Conservation (phyloP, 2,888 invertebrate species). For the Ethmia dodecea region DNA sequence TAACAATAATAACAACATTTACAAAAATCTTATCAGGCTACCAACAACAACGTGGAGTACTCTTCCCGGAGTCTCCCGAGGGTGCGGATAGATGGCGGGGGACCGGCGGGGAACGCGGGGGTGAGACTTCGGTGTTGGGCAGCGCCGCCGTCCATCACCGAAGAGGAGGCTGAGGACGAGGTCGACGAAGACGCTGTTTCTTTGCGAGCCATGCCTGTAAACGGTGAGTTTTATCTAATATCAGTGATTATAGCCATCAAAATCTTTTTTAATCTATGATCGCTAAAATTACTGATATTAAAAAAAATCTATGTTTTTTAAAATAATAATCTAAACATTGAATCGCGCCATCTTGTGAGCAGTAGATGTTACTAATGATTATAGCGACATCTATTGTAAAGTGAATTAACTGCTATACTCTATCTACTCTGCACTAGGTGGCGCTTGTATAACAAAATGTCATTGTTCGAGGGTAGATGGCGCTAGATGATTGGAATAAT, state of each 20-base stretch:
- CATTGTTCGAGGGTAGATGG: too few relatives aligned
- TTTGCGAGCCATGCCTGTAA: slow-evolving; percentile 78
- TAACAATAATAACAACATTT: too few relatives aligned
- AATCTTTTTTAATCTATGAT: too few relatives aligned
- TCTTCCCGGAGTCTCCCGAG: slow-evolving; percentile 75
- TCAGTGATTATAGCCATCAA: too few relatives aligned
- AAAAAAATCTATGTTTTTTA: too few relatives aligned
- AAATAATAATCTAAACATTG: too few relatives aligned
- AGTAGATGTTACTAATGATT: too few relatives aligned
- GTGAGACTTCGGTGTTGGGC: slow-evolving; percentile 78
- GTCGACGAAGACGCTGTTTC: slow-evolving; percentile 81
- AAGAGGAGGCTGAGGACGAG: slow-evolving; percentile 80
- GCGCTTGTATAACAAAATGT: too few relatives aligned
- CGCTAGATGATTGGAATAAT: too few relatives aligned
- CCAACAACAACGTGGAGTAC: slow-evolving; percentile 63
- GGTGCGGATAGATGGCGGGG: slow-evolving; percentile 84
- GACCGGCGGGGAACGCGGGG: slow-evolving; percentile 79
- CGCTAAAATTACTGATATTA: too few relatives aligned
- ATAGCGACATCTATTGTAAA: slow-evolving; percentile 16
- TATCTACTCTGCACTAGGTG: slow-evolving; percentile 32
- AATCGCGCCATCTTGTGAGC: too few relatives aligned
- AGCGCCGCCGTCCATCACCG: slow-evolving; percentile 82
- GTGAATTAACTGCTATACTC: slow-evolving; percentile 11
- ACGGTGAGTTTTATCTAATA: slow-evolving; percentile 64
- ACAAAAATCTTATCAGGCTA: slow-evolving; percentile 40